Base-by-base conservation (phyloP, 2,113 vertebrate genomes). In the Capreolus pygargus region DNA sequence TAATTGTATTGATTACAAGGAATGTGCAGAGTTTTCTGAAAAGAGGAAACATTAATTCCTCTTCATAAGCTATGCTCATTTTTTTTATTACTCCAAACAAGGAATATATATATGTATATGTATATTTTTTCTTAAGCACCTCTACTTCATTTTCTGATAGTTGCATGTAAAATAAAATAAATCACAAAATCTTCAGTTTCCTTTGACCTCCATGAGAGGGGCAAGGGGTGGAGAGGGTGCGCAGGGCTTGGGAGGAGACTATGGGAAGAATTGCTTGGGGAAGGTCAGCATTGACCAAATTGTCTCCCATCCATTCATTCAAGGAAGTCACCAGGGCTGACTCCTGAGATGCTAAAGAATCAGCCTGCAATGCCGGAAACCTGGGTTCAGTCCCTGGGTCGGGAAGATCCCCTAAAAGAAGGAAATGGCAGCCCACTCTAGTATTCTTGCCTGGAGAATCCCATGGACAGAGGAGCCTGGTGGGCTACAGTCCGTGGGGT, bases 1-100 rank as follows among this genome's bases (percentile, higher is more conserved):
- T 99, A 98, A 98, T 98, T 98, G 97, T 98, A 98, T 98, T 98
- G 96, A 98, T 98, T 98, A 98, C 98, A 97, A 98, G 87, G 47
- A 96, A 96, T 87, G 84, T 4, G 17, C 94, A 98, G 96, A 98
- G 98, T 98, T 98, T 98, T 45, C 91, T 98, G 83, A 61, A 94
- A 67, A 81, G 30, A 84, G 76, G 97, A 97, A 92, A 98, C 95
- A 96, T 98, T 93, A 97, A 98, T 98, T 98, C 81, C 86, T 58
- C 39, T 97, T 98, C 97, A 78, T 92, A 94, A 94, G 93, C 88
- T 60, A 11, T 98, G 95, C 91, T 94, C 50, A 87, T 98, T 98
- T 95, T 82, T 82, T 83, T 25, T 14, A 96, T 84, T 81, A 95
- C 78, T 78, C 67, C n/a, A 84, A 97, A 92, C 39, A 82, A 98